A percentile compares a stretch with the other conserved stretches of the same genome.
phyloP scores from a whole-genome alignment of 2,113 vertebrate species.

The Saccopteryx bilineata region DNA sequence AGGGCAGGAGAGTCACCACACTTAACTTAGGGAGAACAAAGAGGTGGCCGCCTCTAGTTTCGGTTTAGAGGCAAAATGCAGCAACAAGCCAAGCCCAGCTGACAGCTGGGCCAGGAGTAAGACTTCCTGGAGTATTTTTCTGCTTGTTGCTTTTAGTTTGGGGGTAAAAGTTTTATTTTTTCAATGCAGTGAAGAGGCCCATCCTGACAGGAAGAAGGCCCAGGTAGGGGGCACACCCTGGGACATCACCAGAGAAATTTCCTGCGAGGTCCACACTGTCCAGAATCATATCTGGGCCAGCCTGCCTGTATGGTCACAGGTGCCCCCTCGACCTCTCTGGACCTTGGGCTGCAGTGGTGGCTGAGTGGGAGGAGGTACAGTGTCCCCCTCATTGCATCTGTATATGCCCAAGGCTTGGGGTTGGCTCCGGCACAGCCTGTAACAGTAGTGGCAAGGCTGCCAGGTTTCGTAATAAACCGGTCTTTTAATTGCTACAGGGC shows the following conservation, averaged over 20 bases:
- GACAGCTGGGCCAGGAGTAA: slow-evolving; percentile 15
- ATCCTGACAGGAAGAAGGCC: not conserved
- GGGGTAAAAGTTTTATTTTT: not conserved
- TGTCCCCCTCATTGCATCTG: not conserved
- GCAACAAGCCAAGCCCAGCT: slow-evolving; percentile 22
- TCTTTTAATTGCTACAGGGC: slow-evolving; percentile 74
- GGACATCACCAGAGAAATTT: not conserved
- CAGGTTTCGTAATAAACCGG: slow-evolving; percentile 79
- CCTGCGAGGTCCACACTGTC: not conserved
- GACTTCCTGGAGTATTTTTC: slow-evolving; percentile 64
- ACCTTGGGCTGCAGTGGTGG: not conserved
- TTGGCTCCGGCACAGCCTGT: slow-evolving; percentile 44
- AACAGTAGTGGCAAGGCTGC: slow-evolving; percentile 41
- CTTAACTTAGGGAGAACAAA: not conserved
- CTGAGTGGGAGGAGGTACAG: not conserved
- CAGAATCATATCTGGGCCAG: not conserved
- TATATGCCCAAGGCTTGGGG: not conserved
- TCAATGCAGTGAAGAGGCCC: not conserved
- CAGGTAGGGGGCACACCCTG: not conserved
- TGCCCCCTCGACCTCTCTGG: not conserved
- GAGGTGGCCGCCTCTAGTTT: slow-evolving; percentile 57
- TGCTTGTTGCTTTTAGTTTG: slow-evolving; percentile 55
- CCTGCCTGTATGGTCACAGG: not conserved
- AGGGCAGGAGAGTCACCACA: not conserved
- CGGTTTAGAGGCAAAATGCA: slow-evolving; percentile 39